These are phyloP conservation scores for Synergus japonicus DNA, from an alignment of 2,888 invertebrate genomes.

Conservation along the genomic window DNA sequence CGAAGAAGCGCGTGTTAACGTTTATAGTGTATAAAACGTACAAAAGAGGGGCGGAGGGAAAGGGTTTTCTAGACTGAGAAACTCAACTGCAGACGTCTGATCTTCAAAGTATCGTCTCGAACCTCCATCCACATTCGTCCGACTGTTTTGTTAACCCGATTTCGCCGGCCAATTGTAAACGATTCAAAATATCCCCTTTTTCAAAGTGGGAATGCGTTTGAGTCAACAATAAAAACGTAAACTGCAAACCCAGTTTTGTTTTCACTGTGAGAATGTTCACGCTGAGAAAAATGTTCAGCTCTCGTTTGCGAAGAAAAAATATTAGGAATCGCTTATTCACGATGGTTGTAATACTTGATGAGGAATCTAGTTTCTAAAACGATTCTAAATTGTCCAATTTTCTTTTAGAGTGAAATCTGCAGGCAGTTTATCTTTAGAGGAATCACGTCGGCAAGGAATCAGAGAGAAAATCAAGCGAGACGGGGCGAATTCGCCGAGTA, in stretches of 20 bases:
- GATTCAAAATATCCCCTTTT: conserved; percentile 7
- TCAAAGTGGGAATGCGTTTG: not conserved
- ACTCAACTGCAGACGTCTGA: conserved; percentile 21
- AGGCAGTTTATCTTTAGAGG: conserved; percentile 5
- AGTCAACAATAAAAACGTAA: conserved; percentile 12
- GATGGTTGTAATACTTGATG: not conserved
- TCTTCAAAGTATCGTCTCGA: conserved; percentile 34
- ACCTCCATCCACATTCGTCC: conserved; percentile 1
- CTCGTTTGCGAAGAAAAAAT: not conserved
- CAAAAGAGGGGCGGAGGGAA: not conserved
- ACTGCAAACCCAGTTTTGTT: not conserved
- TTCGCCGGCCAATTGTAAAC: conserved; percentile 6
- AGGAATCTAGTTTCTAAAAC: not conserved
- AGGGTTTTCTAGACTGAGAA: conserved; percentile 25
- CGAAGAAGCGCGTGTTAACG: conserved; percentile 41
- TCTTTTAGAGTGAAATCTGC: not conserved
- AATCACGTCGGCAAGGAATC: conserved; percentile 48
- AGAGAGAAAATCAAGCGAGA: conserved; percentile 49
- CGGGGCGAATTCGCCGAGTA: conserved; percentile 43
- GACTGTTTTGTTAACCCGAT: conserved; percentile 30
- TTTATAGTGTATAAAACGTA: conserved; percentile 37
- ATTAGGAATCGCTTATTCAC: not conserved
- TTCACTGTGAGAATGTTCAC: not conserved
- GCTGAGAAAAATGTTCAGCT: not conserved
- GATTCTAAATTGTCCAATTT: not conserved